A percentile compares a stretch with the other conserved stretches of the same genome.
Conservation (phyloP, 2,797 vertebrate genomes). For the Sebastolobus altivelis region DNA sequence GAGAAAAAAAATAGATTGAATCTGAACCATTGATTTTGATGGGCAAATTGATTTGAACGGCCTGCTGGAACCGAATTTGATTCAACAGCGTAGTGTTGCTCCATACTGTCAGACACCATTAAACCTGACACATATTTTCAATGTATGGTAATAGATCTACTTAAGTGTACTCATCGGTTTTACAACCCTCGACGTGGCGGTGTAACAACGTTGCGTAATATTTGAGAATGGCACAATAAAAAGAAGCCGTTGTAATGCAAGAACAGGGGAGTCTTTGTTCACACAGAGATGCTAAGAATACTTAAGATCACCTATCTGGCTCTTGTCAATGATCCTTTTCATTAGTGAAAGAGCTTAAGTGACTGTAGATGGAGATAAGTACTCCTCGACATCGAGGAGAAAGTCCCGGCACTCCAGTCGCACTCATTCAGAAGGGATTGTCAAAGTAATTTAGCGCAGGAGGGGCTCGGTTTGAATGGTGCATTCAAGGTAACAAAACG, state of each 20-base stretch:
- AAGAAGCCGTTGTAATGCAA: conserved; percentile 1
- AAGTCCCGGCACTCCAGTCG: conserved; percentile 45
- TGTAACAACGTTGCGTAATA: conserved; percentile 29
- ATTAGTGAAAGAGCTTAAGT: conserved; percentile 71
- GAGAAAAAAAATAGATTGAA: conserved; percentile 44
- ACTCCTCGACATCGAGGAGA: conserved; percentile 39
- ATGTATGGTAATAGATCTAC: conserved; percentile 40
- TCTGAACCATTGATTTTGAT: conserved; percentile 62
- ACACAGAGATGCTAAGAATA: conserved; percentile 38
- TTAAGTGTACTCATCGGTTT: conserved; percentile 28
- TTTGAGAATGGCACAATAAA: conserved; percentile 17
- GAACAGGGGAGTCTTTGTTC: conserved; percentile 52
- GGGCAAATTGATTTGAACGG: conserved; percentile 64
- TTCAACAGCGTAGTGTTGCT: conserved; percentile 26
- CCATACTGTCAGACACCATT: conserved; percentile 42
- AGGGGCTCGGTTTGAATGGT: conserved; percentile 29
- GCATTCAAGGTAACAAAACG: conserved; percentile 49
- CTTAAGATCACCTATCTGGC: conserved; percentile 61
- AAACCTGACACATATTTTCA: conserved; percentile 51
- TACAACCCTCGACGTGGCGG: conserved; percentile 18
- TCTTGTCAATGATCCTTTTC: conserved; percentile 68
- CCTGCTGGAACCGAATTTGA: conserved; percentile 48
- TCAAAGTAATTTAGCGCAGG: conserved; percentile 47
- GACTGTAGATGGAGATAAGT: conserved; percentile 69
- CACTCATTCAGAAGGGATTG: conserved; percentile 50